These are phyloP conservation scores for Cephus spinipes DNA, from an alignment of 2,888 invertebrate species.

Conservation along the genomic window DNA sequence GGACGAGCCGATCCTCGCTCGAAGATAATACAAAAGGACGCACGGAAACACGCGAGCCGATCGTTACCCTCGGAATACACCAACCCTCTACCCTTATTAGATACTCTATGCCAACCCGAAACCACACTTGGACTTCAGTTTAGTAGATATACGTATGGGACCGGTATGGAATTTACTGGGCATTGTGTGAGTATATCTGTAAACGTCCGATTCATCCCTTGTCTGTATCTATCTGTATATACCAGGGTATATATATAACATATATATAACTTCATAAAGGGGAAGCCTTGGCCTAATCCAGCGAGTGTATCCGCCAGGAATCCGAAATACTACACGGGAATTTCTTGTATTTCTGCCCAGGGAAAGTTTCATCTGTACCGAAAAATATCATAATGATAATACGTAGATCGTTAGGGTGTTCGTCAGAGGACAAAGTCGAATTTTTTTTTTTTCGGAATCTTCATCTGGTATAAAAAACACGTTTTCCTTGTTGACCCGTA, in stretches of 20 bases:
- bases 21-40: slow-evolving; percentile 26
- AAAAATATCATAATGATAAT: neutral
- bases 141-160: neutral
- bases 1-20: slow-evolving; percentile 16
- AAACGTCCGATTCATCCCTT: neutral
- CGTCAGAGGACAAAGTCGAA: neutral
- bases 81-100: neutral
- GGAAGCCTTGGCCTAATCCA: neutral
- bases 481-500: neutral
- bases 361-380: neutral
- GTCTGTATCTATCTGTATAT: too few relatives aligned
- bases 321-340: neutral
- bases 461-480: neutral
- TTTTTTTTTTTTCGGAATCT: neutral
- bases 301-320: neutral
- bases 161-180: neutral
- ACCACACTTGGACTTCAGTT: neutral
- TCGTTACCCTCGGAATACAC: slow-evolving; percentile 33
- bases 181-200: neutral
- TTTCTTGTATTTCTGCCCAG: neutral
- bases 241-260: too few relatives aligned
- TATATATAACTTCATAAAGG: too few relatives aligned
- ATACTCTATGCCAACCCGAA: neutral
- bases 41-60: slow-evolving; percentile 32
- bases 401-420: neutral